These are phyloP conservation scores for Achatina immaculata DNA, from an alignment of 1,140 invertebrate species.

Conservation along the genomic window DNA sequence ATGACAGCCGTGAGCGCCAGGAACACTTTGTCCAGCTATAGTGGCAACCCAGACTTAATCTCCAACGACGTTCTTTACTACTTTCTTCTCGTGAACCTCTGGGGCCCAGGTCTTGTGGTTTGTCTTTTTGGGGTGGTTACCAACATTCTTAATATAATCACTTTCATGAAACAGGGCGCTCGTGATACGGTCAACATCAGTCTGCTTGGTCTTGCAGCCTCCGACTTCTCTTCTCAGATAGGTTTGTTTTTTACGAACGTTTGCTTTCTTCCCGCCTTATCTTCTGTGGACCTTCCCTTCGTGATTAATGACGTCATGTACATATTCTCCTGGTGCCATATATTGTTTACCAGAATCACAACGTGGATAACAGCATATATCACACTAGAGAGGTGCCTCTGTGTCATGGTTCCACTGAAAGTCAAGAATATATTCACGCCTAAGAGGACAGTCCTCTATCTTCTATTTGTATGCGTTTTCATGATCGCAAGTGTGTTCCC, in stretches of 20 bases:
- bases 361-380: conserved; percentile 13
- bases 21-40: no score
- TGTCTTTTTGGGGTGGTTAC: not conserved
- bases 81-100: not conserved
- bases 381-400: conserved; percentile 21
- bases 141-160: conserved; percentile 2
- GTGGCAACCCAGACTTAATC: not conserved
- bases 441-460: not conserved
- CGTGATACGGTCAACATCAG: conserved; percentile 1
- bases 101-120: not conserved
- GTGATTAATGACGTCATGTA: not conserved
- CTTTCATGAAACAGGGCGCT: not conserved
- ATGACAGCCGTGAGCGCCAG: no score
- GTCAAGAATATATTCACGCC: not conserved
- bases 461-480: not conserved
- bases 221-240: not conserved
- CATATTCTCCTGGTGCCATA: not conserved
- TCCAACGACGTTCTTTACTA: not conserved
- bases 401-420: not conserved
- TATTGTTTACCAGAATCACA: conserved; percentile 10
- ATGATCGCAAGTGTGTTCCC: not conserved
- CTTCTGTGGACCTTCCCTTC: not conserved
- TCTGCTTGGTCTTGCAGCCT: not conserved
- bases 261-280: not conserved
- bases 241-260: not conserved